Evolutionary conservation across 2,888 invertebrate genomes (phyloP).

Genomic region (Torymus aiolomorphi): DNA sequence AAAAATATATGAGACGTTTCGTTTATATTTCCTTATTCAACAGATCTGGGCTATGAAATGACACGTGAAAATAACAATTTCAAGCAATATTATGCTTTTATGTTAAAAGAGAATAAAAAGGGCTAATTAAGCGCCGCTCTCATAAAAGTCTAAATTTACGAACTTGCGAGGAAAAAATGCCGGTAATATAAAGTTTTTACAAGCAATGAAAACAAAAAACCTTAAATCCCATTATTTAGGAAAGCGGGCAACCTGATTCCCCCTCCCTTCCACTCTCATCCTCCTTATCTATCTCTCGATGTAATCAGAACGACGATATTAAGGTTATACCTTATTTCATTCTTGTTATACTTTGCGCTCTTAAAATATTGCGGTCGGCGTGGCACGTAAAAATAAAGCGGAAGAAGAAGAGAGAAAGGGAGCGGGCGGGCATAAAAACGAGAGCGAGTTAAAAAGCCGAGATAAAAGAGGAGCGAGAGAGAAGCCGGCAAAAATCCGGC

Average conservation of each 20-base stretch:
- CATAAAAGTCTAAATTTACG: slow-evolving; percentile 22
- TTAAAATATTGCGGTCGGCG: slow-evolving; percentile 46
- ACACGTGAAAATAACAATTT: background rate
- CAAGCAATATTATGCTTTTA: slow-evolving; percentile 7
- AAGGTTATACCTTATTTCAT: slow-evolving; percentile 47
- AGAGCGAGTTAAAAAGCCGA: slow-evolving; percentile 42
- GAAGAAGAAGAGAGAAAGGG: slow-evolving; percentile 2
- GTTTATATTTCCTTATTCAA: no score
- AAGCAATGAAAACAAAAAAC: slow-evolving; percentile 23
- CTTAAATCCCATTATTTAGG: slow-evolving; percentile 37
- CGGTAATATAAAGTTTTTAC: slow-evolving; percentile 23
- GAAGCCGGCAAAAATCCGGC: slow-evolving; percentile 45
- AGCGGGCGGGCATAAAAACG: slow-evolving; percentile 1
- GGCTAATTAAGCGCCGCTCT: slow-evolving; percentile 5
- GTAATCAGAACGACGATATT: slow-evolving; percentile 40
- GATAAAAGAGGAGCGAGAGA: slow-evolving; percentile 47
- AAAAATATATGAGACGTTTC: no score
- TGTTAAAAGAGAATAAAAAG: background rate
- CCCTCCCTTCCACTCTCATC: background rate
- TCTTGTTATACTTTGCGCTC: slow-evolving; percentile 35
- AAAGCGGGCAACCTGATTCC: slow-evolving; percentile 6
- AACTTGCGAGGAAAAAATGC: background rate
- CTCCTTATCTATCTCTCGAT: background rate
- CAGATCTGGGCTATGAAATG: background rate
- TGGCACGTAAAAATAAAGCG: slow-evolving; percentile 35